These are phyloP conservation scores for Dissostichus mawsoni DNA, from an alignment of 2,113 vertebrate genomes.

Conservation along the genomic window DNA sequence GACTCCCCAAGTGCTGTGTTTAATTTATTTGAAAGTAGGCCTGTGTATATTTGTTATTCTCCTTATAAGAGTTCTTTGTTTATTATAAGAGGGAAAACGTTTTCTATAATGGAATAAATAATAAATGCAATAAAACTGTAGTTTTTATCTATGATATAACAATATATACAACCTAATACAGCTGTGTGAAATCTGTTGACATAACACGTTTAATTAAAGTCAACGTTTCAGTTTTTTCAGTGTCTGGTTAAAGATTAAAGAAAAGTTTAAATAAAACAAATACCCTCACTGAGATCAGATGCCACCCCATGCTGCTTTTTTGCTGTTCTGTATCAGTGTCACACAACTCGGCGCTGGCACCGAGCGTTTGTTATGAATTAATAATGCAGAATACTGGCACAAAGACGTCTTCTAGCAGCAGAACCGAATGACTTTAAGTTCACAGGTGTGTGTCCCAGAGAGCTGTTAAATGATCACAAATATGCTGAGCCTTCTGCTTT, in stretches of 20 bases:
- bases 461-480: slow-evolving; percentile 33
- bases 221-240: no score
- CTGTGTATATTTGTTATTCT: no score
- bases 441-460: background rate
- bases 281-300: background rate
- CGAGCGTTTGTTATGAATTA: slow-evolving; percentile 4
- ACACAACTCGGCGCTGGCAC: background rate
- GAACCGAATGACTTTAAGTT: slow-evolving; percentile 11
- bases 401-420: background rate
- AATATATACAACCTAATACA: no score
- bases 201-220: no score
- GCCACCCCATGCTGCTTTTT: background rate
- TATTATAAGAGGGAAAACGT: no score
- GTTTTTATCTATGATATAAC: no score
- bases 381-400: slow-evolving; percentile 17
- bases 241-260: background rate
- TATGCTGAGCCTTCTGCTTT: slow-evolving; percentile 20
- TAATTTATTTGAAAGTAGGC: no score
- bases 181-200: no score
- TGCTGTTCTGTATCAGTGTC: background rate
- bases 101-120: no score
- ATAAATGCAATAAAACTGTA: no score
- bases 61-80: no score
- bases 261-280: background rate
- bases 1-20: no score